Evolutionary conservation across 2,888 invertebrate species (phyloP), one percentile per base, ranked within the genome.

Genomic region (Oscheius sp.): DNA sequence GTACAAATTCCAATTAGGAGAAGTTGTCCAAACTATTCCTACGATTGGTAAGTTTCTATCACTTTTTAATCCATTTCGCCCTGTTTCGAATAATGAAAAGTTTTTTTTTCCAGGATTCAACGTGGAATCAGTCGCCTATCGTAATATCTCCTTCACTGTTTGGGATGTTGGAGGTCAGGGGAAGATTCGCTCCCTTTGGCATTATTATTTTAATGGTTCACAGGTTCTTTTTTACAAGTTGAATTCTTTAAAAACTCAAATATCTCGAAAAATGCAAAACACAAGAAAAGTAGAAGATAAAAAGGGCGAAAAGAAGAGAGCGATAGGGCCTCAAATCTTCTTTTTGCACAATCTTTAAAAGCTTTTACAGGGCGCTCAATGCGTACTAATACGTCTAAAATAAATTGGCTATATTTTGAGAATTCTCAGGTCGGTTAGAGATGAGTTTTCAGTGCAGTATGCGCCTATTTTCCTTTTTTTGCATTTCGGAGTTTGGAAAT

Each of bases 121-220:
- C 25, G 69, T 69, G 23, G 69, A 69, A 25, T 25, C 69, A 1
- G 69, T 69, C n/a, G 5, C 55, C 7, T 69, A 69, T 43, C 35
- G 43, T 5, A 69, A 69, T 41, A 69, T 69, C 23, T 18, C 55
- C 16, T 69, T 69, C 43, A 69, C 23, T 43, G 55, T 69, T n/a
- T 69, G 69, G 69, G 69, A 69, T n/a, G 55, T 69, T 13, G 69
- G 69, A 21, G 69, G 69, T 29, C 69, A 69, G 55, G 18, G 55
- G 56, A 69, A 55, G 41, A 56, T 69, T 41, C 55, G 69, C 13
- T 16, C 45, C 23, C 56, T 69, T 18, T 69, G 69, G 69, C 69
- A 69, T 21, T 69, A 69, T 25, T 66, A 66, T 49, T 66, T 66
- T 6, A 23, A 25, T 12, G 29, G 29, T n/a, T 49, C 49, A 46